A percentile compares a stretch with the other conserved stretches of the same genome.
Conservation (phyloP, 2,888 invertebrate species). For the Ornithoptera priamus region DNA sequence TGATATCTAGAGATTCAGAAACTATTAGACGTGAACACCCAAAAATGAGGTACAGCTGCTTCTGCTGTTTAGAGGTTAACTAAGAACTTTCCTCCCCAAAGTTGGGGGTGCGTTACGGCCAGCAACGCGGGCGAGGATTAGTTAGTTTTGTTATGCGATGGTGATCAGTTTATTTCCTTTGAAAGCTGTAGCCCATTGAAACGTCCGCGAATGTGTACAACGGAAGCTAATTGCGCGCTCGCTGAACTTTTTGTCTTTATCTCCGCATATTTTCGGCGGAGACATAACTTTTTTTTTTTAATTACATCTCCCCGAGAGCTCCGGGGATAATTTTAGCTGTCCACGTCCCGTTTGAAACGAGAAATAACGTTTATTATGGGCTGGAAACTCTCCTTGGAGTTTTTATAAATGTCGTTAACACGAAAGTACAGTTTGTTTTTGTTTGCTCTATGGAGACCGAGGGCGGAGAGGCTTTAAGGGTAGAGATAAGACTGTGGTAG, state of each 20-base stretch:
- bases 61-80: too few species aligned
- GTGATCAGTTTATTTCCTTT: too few species aligned
- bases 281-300: slow-evolving; percentile 18
- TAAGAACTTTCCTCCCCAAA: too few species aligned
- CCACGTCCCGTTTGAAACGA: slow-evolving; percentile 6
- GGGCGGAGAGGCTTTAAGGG: too few species aligned
- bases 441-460: too few species aligned
- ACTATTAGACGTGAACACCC: too few species aligned
- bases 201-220: neutral
- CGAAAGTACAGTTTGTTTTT: slow-evolving; percentile 12
- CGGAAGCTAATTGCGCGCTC: slow-evolving; percentile 9
- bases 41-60: too few species aligned
- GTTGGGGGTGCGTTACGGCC: too few species aligned
- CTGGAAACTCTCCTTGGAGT: slow-evolving; percentile 10
- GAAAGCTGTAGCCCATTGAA: neutral
- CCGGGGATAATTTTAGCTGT: slow-evolving; percentile 20
- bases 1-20: too few species aligned
- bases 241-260: neutral
- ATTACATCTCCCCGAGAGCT: slow-evolving; percentile 17
- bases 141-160: too few species aligned
- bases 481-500: too few species aligned
- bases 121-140: too few species aligned
- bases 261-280: slow-evolving; percentile 6
- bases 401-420: slow-evolving; percentile 23
- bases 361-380: slow-evolving; percentile 26